Conservation (phyloP, 1,140 invertebrate species). For the Hylaeus anthracinus region DNA sequence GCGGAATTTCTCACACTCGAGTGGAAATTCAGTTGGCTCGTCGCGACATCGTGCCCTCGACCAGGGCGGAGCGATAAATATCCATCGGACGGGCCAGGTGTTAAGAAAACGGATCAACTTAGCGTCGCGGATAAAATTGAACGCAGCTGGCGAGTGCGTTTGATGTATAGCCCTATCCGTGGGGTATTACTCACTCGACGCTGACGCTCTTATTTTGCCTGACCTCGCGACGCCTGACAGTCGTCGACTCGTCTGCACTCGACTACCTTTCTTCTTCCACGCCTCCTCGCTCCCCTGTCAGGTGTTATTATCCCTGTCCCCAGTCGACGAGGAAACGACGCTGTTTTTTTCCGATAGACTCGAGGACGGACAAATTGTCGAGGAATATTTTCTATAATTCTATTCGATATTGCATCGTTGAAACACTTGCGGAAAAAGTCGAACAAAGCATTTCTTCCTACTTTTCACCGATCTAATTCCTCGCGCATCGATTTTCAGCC, state of each 20-base stretch:
- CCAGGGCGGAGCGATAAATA: constrained; percentile 32
- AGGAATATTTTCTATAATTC: too few species aligned
- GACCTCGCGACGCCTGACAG: constrained; percentile 26
- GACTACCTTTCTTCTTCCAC: background rate
- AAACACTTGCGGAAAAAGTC: too few species aligned
- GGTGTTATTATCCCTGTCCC: background rate
- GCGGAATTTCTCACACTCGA: constrained; percentile 24
- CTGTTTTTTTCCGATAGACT: constrained; percentile 10
- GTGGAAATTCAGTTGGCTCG: constrained; percentile 12
- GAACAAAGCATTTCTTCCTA: too few species aligned
- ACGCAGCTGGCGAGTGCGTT: constrained; percentile 40
- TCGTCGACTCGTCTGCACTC: background rate
- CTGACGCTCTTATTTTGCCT: constrained; percentile 38
- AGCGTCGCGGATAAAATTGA: constrained; percentile 49
- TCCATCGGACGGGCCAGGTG: constrained; percentile 48
- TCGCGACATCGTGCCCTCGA: background rate
- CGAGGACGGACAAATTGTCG: too few species aligned
- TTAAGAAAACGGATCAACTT: constrained; percentile 51
- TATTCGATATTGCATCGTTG: too few species aligned
- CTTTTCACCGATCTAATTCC: too few species aligned
- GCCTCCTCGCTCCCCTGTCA: background rate
- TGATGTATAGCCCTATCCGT: constrained; percentile 43
- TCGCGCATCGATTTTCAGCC: too few species aligned
- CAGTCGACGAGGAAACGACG: constrained; percentile 4
- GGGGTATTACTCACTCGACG: constrained; percentile 46